A percentile compares a stretch with the other conserved stretches of the same genome.
Conservation (phyloP, 1,140 invertebrate species). For the Centruroides vittatus region DNA sequence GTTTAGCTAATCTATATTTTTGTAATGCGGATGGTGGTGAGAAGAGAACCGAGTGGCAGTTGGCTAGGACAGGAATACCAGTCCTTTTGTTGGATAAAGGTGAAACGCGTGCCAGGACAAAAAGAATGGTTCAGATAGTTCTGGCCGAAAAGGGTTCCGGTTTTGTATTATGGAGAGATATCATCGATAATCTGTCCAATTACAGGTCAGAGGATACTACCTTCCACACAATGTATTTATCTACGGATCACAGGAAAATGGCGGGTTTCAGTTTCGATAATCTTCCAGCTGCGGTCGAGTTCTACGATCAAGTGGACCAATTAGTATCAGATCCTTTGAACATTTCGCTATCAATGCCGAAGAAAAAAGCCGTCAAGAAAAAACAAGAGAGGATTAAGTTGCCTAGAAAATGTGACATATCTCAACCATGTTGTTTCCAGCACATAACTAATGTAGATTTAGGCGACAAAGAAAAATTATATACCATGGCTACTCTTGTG, state of each 20-base stretch:
- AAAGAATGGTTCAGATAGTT: constrained; percentile 55
- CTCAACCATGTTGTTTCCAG: constrained; percentile 70
- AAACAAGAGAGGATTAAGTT: constrained; percentile 31
- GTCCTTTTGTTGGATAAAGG: constrained; percentile 62
- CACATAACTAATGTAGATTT: constrained; percentile 65
- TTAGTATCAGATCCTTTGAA: constrained; percentile 64
- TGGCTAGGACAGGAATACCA: constrained; percentile 64
- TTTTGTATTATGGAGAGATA: constrained; percentile 70
- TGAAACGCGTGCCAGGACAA: constrained; percentile 49
- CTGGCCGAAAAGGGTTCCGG: constrained; percentile 68
- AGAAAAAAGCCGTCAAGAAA: constrained; percentile 32
- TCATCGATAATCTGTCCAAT: constrained; percentile 47
- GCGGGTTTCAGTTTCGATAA: constrained; percentile 63
- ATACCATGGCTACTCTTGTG: constrained; percentile 44
- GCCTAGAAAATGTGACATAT: constrained; percentile 67
- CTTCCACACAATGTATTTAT: constrained; percentile 72
- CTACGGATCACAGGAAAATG: constrained; percentile 45
- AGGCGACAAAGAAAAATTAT: constrained; percentile 47
- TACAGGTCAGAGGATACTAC: constrained; percentile 44
- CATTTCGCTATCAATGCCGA: constrained; percentile 53
- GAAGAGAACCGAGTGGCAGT: constrained; percentile 45
- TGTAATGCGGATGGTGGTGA: constrained; percentile 29
- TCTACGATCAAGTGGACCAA: constrained; percentile 47
- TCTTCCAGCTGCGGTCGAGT: constrained; percentile 50
- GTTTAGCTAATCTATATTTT: constrained; percentile 60